These are phyloP conservation scores for Heteromormyrus szaboi DNA, from an alignment of 2,797 vertebrate genomes.

Conservation along the genomic window DNA sequence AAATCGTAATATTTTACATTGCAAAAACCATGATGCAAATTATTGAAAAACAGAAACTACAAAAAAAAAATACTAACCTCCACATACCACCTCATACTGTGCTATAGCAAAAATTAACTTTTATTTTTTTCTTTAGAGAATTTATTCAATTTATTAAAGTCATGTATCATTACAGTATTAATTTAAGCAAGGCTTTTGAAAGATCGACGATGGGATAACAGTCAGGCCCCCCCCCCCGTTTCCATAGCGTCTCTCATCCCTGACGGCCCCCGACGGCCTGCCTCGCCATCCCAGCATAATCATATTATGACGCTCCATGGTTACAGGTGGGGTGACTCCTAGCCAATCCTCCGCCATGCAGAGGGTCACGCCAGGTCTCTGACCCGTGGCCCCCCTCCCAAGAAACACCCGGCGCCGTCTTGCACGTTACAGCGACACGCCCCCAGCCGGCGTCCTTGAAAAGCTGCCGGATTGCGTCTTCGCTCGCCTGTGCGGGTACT, in stretches of 20 bases:
- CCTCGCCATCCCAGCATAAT: constrained; percentile 3
- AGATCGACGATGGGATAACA: background rate
- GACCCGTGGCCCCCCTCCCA: background rate
- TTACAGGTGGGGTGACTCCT: constrained; percentile 19
- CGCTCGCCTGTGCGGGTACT: constrained; percentile 35
- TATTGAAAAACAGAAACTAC: background rate
- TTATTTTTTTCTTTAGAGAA: background rate
- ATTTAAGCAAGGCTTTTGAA: background rate
- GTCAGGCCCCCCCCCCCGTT: background rate
- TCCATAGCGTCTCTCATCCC: background rate
- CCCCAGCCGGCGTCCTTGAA: constrained; percentile 53
- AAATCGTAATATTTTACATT: background rate
- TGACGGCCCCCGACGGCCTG: background rate
- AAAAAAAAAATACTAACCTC: background rate
- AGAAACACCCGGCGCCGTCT: constrained; percentile 23
- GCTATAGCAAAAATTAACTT: background rate
- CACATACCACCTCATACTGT: background rate
- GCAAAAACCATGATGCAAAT: background rate
- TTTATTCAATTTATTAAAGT: background rate
- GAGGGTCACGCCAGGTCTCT: background rate
- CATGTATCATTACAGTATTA: background rate
- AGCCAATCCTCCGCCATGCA: constrained; percentile 3
- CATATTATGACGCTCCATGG: constrained; percentile 6
- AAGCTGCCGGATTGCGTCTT: constrained; percentile 28
- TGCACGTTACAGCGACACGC: constrained; percentile 39